Percentiles rank a stretch among this genome's conserved stretches.
Conservation (phyloP, 2,113 vertebrate genomes). For the Paramormyrops kingsleyae region DNA sequence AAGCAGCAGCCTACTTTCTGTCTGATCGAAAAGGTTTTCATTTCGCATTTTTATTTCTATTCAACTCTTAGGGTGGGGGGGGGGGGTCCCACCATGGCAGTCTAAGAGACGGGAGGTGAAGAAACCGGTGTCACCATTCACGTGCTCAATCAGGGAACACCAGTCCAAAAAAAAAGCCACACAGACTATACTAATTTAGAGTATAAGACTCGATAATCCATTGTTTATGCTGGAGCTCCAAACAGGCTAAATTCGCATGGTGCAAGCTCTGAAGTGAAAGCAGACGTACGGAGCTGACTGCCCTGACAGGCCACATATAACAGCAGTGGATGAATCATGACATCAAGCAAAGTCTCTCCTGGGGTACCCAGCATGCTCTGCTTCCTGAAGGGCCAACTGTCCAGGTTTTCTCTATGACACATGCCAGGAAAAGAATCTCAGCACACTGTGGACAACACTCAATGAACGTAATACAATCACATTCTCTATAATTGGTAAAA, state of each 20-base stretch:
- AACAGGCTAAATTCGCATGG: background rate
- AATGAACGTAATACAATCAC: background rate
- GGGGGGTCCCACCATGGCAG: background rate
- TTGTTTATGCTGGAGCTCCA: background rate
- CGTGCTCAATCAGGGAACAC: background rate
- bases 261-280: background rate
- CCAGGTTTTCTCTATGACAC: background rate
- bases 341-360: background rate
- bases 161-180: background rate
- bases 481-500: background rate
- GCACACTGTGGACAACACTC: background rate
- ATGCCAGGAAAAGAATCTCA: background rate
- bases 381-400: background rate
- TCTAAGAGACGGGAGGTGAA: background rate
- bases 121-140: background rate
- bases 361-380: slow-evolving; percentile 3
- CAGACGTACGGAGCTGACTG: background rate
- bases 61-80: background rate
- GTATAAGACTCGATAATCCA: background rate
- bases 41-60: background rate
- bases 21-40: background rate
- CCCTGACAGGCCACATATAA: background rate
- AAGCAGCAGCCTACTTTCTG: background rate
- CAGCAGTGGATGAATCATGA: background rate
- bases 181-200: slow-evolving; percentile 11